Evolutionary conservation across 2,797 vertebrate genomes (phyloP).

Genomic region (Carduelis carduelis): DNA sequence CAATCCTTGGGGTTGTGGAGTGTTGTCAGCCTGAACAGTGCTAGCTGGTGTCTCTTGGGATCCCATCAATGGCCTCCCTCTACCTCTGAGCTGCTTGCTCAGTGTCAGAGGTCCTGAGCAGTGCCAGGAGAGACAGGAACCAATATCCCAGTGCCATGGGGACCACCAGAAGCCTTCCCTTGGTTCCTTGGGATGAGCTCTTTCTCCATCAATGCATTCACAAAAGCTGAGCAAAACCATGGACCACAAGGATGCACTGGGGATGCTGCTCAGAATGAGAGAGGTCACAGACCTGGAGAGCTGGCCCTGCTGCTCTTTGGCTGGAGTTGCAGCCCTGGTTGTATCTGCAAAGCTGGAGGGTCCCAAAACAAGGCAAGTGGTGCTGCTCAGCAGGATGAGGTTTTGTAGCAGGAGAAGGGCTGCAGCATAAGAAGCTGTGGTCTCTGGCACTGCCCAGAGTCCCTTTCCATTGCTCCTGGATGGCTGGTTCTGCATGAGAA

Average conservation of each 20-base stretch:
- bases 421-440: neutral
- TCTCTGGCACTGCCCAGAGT: neutral
- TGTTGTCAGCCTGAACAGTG: neutral
- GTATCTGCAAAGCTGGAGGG: neutral
- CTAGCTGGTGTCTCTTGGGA: neutral
- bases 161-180: neutral
- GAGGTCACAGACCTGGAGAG: neutral
- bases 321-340: neutral
- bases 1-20: neutral
- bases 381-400: neutral
- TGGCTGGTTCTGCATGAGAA: neutral
- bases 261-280: neutral
- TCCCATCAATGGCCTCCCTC: neutral
- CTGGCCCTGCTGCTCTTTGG: neutral
- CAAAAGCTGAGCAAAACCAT: neutral
- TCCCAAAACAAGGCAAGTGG: neutral
- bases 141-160: fast-evolving
- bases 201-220: neutral
- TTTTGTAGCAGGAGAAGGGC: neutral
- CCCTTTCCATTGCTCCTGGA: neutral
- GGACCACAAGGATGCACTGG: neutral
- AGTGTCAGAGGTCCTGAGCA: neutral
- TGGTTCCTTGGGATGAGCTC: neutral
- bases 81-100: neutral
- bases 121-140: neutral